Conservation (phyloP, 1,140 invertebrate genomes). For the Steinernema feltiae region DNA sequence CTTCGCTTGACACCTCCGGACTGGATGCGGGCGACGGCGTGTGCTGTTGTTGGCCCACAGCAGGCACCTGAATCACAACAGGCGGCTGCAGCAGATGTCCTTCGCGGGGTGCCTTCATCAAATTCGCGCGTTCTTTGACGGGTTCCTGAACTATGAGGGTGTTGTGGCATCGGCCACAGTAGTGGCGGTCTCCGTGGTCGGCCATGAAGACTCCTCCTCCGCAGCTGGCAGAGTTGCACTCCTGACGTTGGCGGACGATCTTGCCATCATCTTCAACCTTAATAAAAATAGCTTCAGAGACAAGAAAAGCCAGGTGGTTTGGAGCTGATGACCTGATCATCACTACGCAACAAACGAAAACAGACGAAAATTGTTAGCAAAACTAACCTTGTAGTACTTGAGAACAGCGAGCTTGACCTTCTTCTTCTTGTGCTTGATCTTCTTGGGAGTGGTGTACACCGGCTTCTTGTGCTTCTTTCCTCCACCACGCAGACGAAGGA, state of each 20-base stretch:
- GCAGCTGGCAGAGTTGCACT: slow-evolving; percentile 89
- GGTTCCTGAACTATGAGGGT: slow-evolving; percentile 66
- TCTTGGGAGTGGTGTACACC: slow-evolving; percentile 99
- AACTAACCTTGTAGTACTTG: slow-evolving; percentile 90
- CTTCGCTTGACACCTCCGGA: too few relatives aligned
- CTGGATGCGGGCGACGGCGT: too few relatives aligned
- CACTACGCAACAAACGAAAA: slow-evolving; percentile 10
- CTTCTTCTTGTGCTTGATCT: slow-evolving; percentile 99
- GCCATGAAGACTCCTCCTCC: slow-evolving; percentile 99
- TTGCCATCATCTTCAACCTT: slow-evolving; percentile 98
- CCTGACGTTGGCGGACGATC: slow-evolving; percentile 85
- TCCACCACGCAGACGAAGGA: slow-evolving; percentile 69
- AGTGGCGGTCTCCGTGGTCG: slow-evolving; percentile 93
- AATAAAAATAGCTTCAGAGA: slow-evolving; percentile 28
- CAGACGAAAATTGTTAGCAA: neutral
- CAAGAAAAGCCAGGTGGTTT: slow-evolving; percentile 37
- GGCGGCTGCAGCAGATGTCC: too few relatives aligned
- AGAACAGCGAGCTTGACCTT: slow-evolving; percentile 97
- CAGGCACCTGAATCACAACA: too few relatives aligned
- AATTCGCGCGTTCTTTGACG: neutral
- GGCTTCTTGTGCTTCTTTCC: slow-evolving; percentile 99
- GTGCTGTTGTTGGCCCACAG: too few relatives aligned
- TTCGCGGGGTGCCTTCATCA: too few relatives aligned
- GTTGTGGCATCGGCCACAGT: slow-evolving; percentile 94
- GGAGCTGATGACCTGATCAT: slow-evolving; percentile 38